Percentiles rank a stretch among this genome's conserved stretches.
These are phyloP conservation scores for Macaria liturata DNA, from an alignment of 2,888 invertebrate species.

Conservation along the genomic window DNA sequence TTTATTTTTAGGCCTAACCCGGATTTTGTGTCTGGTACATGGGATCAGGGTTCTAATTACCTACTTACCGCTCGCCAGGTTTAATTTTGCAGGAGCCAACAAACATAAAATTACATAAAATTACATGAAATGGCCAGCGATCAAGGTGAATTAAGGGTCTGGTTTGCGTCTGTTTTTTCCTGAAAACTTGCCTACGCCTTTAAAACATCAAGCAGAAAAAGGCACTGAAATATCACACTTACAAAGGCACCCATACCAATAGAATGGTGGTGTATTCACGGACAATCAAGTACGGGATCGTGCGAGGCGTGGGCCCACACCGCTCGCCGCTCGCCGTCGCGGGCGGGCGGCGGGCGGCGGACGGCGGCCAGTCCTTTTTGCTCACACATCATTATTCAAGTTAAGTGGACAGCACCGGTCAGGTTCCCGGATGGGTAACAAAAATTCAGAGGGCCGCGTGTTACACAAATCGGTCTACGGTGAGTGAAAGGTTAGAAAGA, in stretches of 20 bases:
- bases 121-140: too few species aligned
- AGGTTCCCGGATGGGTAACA: conserved; percentile 71
- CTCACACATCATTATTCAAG: conserved; percentile 78
- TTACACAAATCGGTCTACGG: conserved; percentile 45
- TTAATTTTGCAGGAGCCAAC: conserved; percentile 6
- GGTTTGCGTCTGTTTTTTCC: too few species aligned
- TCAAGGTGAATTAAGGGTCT: too few species aligned
- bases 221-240: too few species aligned
- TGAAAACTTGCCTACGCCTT: too few species aligned
- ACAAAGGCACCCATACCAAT: conserved; percentile 37
- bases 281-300: conserved; percentile 39
- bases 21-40: conserved; percentile 47
- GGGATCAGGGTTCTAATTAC: conserved; percentile 21
- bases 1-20: conserved; percentile 61
- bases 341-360: too few species aligned
- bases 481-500: conserved; percentile 45
- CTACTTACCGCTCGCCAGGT: conserved; percentile 3
- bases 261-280: conserved; percentile 26
- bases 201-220: too few species aligned
- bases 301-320: conserved; percentile 60
- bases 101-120: too few species aligned
- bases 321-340: conserved; percentile 31
- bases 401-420: conserved; percentile 73
- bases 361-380: conserved; percentile 50
- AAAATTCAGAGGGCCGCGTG: conserved; percentile 55